A percentile compares a stretch with the other conserved stretches of the same genome.
Conservation (phyloP, 2,797 vertebrate genomes). For the Syngnathus acus region DNA sequence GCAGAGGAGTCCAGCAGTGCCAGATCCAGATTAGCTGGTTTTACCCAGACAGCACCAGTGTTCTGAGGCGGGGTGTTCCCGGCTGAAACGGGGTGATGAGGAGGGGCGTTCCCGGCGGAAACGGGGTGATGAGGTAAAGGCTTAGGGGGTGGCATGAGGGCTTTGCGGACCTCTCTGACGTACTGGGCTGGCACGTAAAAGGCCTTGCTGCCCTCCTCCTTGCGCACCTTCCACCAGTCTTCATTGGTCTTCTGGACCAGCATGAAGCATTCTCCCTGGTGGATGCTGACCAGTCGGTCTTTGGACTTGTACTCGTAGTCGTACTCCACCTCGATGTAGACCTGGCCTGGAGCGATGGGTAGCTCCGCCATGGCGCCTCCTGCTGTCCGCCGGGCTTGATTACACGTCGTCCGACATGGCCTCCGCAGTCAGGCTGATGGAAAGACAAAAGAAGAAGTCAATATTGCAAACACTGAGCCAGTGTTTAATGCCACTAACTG, state of each 20-base stretch:
- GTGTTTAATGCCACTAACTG: background rate
- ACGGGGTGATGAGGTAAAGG: slow-evolving; percentile 26
- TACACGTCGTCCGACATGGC: slow-evolving; percentile 38
- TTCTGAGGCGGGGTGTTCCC: slow-evolving; percentile 17
- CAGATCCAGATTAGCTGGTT: slow-evolving; percentile 58
- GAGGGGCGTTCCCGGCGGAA: slow-evolving; percentile 4
- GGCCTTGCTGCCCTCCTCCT: slow-evolving; percentile 80
- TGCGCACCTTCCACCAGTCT: slow-evolving; percentile 96
- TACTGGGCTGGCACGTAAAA: slow-evolving; percentile 96
- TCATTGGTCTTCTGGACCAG: slow-evolving; percentile 90
- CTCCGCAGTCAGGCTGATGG: slow-evolving; percentile 24
- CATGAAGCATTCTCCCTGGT: slow-evolving; percentile 87
- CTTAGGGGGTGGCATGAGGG: slow-evolving; percentile 88
- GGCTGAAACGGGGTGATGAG: slow-evolving; percentile 2
- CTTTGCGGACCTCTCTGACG: slow-evolving; percentile 87
- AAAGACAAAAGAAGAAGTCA: slow-evolving; percentile 2
- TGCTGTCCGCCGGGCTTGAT: slow-evolving; percentile 38
- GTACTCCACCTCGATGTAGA: slow-evolving; percentile 90
- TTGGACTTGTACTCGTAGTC: slow-evolving; percentile 93
- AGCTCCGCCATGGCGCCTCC: slow-evolving; percentile 79
- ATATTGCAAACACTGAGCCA: background rate
- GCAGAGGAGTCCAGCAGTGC: slow-evolving; percentile 52
- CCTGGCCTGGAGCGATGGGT: slow-evolving; percentile 72
- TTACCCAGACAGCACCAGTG: slow-evolving; percentile 42
- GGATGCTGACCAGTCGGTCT: slow-evolving; percentile 83